Evolutionary conservation across 30 jellyfish, hydroid and myxozoan genomes (phyloP).

Genomic region (Cassiopea xamachana): DNA sequence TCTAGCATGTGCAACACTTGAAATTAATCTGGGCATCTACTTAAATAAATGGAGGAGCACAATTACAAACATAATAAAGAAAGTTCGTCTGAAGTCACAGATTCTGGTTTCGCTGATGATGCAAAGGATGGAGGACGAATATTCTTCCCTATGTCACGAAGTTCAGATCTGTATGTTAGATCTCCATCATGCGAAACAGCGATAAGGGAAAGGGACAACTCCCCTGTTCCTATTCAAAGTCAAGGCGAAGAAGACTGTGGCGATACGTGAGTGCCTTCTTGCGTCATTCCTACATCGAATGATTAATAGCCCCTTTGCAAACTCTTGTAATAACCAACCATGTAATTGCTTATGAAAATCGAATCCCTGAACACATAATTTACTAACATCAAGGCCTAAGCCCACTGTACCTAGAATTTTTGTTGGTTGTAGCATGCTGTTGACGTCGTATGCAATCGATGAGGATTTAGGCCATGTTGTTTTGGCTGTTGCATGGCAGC

Average conservation of each 20-base stretch:
- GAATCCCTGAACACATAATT: too few species aligned
- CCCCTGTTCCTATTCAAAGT: background rate
- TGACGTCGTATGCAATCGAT: too few species aligned
- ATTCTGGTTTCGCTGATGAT: background rate
- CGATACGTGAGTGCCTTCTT: background rate
- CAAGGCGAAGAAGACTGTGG: background rate
- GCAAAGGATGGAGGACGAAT: background rate
- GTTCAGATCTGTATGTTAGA: background rate
- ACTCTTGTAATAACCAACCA: background rate
- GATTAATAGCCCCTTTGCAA: background rate
- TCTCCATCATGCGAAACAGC: background rate
- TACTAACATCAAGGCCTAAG: too few species aligned
- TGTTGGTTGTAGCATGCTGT: too few species aligned
- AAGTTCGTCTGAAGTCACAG: background rate
- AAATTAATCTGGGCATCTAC: background rate
- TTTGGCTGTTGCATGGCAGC: too few species aligned
- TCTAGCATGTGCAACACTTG: too few species aligned
- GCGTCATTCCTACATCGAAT: background rate
- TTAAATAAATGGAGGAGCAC: background rate
- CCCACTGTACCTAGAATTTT: too few species aligned
- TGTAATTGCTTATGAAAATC: too few species aligned
- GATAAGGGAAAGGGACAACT: background rate
- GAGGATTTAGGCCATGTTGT: too few species aligned
- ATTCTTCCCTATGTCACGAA: too few species aligned
- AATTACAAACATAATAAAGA: background rate